These are phyloP conservation scores for Cryptotermes secundus DNA, from an alignment of 1,140 invertebrate species.

Conservation along the genomic window DNA sequence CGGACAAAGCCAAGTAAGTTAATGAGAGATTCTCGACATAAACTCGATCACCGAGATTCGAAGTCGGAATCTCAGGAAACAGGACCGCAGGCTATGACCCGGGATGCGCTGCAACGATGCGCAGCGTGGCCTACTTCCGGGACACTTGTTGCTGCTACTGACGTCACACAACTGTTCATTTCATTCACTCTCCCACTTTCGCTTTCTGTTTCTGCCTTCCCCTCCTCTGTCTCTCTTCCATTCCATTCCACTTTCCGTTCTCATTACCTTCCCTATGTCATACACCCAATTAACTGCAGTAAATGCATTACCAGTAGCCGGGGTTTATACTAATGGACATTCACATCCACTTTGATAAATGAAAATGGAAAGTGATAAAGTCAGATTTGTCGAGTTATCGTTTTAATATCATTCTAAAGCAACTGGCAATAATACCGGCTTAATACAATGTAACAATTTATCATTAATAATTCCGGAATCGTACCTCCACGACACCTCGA, in stretches of 20 bases:
- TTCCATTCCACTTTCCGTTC: background rate
- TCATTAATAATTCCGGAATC: background rate
- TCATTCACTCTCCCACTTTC: background rate
- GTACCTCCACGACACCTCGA: background rate
- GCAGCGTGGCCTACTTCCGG: background rate
- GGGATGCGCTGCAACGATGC: background rate
- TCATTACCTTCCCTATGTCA: background rate
- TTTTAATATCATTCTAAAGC: conserved; percentile 13
- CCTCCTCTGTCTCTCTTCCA: background rate
- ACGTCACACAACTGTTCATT: background rate
- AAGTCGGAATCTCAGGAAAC: no score
- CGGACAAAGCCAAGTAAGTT: no score
- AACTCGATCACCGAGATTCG: no score
- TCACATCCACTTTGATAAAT: conserved; percentile 3
- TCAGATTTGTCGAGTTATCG: background rate
- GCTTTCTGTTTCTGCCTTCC: no score
- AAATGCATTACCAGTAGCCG: background rate
- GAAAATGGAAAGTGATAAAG: conserved; percentile 12
- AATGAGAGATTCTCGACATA: no score
- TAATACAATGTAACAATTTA: background rate
- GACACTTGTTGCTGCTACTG: conserved; percentile 16
- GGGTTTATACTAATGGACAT: conserved; percentile 13
- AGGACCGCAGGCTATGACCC: no score
- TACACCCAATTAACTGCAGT: background rate
- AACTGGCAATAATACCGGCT: background rate